Percentiles rank a stretch among this genome's conserved stretches.
Conservation (phyloP, 2,797 vertebrate genomes). For the Neosilurus hyrtlii region DNA sequence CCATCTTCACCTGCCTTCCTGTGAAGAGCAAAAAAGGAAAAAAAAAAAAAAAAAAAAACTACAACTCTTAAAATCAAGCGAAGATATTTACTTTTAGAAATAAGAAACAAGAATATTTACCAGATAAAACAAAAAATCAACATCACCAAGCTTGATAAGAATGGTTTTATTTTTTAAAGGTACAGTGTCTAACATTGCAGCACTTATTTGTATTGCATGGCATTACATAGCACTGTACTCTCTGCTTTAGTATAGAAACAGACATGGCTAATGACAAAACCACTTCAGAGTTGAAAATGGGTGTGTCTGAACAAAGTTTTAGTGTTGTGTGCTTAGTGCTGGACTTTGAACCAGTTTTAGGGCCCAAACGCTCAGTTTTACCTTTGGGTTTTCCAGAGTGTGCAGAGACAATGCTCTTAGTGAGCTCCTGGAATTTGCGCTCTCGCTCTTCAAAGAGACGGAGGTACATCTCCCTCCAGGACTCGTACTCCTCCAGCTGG, state of each 20-base stretch:
- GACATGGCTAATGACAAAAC: neutral
- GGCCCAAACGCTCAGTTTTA: conserved; percentile 49
- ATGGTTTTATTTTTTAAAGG: neutral
- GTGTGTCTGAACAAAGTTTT: neutral
- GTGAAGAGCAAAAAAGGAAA: conserved; percentile 11
- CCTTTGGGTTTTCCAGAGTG: conserved; percentile 85
- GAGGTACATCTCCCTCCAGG: conserved; percentile 86
- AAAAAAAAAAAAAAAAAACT: neutral
- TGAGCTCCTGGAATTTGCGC: conserved; percentile 78
- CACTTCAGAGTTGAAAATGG: neutral
- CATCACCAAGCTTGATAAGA: neutral
- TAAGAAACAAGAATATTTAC: neutral
- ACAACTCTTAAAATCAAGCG: neutral
- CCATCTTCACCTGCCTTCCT: conserved; percentile 87
- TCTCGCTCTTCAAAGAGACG: conserved; percentile 81
- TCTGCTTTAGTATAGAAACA: neutral
- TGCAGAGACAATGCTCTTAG: conserved; percentile 80
- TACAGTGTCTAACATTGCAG: no score
- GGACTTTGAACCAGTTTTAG: neutral
- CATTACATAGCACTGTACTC: neutral
- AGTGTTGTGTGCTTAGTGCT: neutral
- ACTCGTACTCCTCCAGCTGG: conserved; percentile 78
- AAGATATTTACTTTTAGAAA: no score
- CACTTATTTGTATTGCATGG: neutral
- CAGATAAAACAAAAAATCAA: neutral